phyloP scores from a whole-genome alignment of 2,888 invertebrate genomes.

The Tipula lateralis region DNA sequence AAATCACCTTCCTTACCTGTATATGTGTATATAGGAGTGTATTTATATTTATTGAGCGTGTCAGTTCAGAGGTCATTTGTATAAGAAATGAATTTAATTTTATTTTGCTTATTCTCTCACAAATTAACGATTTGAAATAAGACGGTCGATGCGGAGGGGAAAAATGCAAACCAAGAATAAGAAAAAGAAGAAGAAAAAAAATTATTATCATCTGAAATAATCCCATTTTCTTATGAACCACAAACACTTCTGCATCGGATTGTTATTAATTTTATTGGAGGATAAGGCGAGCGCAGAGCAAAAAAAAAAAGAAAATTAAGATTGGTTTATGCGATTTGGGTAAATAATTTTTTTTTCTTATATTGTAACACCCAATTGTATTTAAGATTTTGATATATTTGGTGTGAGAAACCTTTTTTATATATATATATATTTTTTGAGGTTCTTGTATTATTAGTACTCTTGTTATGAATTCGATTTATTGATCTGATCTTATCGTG shows the following conservation, averaged over 20 bases:
- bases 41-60: constrained; percentile 43
- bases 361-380: constrained; percentile 24
- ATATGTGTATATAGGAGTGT: background rate
- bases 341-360: background rate
- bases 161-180: background rate
- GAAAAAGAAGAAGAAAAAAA: background rate
- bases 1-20: background rate
- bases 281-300: constrained; percentile 15
- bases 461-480: constrained; percentile 6
- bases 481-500: background rate
- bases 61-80: constrained; percentile 43
- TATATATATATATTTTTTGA: background rate
- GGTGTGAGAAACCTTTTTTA: constrained; percentile 14
- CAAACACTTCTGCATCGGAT: constrained; percentile 24
- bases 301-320: constrained; percentile 15
- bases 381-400: constrained; percentile 19
- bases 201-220: constrained; percentile 24
- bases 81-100: constrained; percentile 30
- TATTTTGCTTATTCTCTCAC: constrained; percentile 28
- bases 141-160: background rate
- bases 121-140: constrained; percentile 33
- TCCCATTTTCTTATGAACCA: constrained; percentile 24
- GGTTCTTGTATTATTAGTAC: background rate
- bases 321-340: constrained; percentile 11
- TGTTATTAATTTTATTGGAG: constrained; percentile 24